Evolutionary conservation across 2,113 vertebrate genomes (phyloP), one percentile per base, ranked within the genome.

Genomic region (Megaceryle torquata): DNA sequence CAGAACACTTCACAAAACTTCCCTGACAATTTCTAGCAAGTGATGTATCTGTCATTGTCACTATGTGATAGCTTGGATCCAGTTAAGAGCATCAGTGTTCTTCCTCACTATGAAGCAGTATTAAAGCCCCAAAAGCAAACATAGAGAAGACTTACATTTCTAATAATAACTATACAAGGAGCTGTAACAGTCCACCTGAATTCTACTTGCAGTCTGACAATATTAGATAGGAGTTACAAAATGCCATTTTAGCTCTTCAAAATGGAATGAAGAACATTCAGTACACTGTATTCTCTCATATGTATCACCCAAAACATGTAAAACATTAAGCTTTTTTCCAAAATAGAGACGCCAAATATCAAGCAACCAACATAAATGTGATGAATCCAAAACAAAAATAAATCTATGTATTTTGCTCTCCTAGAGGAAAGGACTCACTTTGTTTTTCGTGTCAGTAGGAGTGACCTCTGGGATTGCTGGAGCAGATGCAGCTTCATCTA

Each of bases 401-500:
- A 79, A 20, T 57, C 13, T 1, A 5, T 1, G 25, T n/a, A 56
- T 37, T 37, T 50, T 65, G 35, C 33, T 48, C 56, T 82, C 61
- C 3, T 81, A 57, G 15, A 89, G 13, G 43, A 82, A 93, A 80
- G 25, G 24, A 70, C 94, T 95, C 63, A 99, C 99, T 98, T 99
- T 99, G 96, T 99, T 99, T 83, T 98, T 99, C 10, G 97, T 98
- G 53, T 99, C 98, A 1, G 98, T 98, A 12, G 99, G 99, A 53
- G 99, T 82, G 37, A 99, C 98, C 77, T 99, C 99, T 86, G 99
- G 99, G 96, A 99, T 99, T 89, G 99, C 97, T 64, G 99, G 99
- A 78, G 98, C 99, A 3, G 99, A 97, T 13, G 99, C 98, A 0
- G 99, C 99, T 86, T 99, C 99, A 44, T 99, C 99, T 80, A 99